Base-by-base conservation (phyloP, 2,888 invertebrate species). In the Stenichneumon culpator region DNA sequence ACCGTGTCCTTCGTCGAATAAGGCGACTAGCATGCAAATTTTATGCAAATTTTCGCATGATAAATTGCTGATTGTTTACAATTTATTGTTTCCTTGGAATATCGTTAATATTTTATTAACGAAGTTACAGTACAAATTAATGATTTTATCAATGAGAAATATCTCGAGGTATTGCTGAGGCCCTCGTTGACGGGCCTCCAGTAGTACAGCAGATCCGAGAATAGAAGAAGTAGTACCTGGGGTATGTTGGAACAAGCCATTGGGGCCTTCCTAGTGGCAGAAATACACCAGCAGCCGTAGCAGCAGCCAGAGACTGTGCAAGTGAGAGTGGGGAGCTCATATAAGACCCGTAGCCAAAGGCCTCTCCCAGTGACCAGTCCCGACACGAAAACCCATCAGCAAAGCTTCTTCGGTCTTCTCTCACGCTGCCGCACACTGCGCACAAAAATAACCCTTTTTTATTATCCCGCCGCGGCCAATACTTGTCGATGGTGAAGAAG, bases 291-390 rank as follows among this genome's bases (percentile, higher is more conserved):
- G 70, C 82, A 54, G 78, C 72, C 77, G 77, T 90, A 87, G 86
- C 87, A 82, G 89, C 90, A 86, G 86, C 86, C 86, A 89, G 89
- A 90, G 90, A 90, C 91, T 88, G 89, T 88, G 85, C 85, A 82
- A 83, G 67, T 70, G 87, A 92, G 93, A 93, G 93, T 93, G 93
- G 93, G 93, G 93, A 91, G 92, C 90, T 93, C 93, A 93, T 93
- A 93, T 93, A 93, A 93, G 93, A 93, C 92, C 92, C 90, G 91
- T 92, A 93, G 88, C 90, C 92, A 93, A 93, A 92, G 91, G 92
- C 92, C 93, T 93, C 93, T 93, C 92, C 92, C 93, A 93, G 93
- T 93, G 93, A 93, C 90, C 93, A 93, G 93, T 93, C 93, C 91
- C 92, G 91, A 93, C 92, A 93, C 93, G 93, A 93, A 93, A 93